phyloP scores from a whole-genome alignment of 2,797 vertebrate genomes.

The Pseudomugil gertrudae region DNA sequence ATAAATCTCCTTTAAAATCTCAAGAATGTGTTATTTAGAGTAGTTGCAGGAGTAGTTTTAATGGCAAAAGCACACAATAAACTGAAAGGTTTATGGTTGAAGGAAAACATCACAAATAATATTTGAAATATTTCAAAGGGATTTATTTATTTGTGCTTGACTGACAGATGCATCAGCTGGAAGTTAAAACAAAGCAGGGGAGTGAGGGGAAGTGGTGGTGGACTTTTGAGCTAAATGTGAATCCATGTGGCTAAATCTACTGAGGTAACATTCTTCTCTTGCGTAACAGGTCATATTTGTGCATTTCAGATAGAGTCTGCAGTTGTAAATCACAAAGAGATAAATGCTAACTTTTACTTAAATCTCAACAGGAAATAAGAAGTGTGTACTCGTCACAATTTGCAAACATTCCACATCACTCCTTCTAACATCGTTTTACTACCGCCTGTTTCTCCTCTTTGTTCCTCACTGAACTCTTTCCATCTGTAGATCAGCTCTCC shows the following conservation, averaged over 20 bases:
- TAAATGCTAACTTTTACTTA: conserved; percentile 14
- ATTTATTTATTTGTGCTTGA: no score
- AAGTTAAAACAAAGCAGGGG: not conserved
- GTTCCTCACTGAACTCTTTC: conserved; percentile 31
- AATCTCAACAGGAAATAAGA: conserved; percentile 1
- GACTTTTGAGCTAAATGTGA: not conserved
- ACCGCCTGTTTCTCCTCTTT: conserved; percentile 12
- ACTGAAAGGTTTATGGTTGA: no score
- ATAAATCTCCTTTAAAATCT: no score
- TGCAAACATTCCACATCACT: not conserved
- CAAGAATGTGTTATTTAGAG: no score
- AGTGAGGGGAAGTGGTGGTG: not conserved
- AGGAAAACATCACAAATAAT: no score
- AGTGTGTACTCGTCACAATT: not conserved
- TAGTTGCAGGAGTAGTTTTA: no score
- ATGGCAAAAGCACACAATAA: no score
- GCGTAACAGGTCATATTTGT: conserved; percentile 7
- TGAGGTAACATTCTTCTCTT: not conserved
- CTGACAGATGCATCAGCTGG: not conserved
- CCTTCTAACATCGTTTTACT: not conserved
- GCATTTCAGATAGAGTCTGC: conserved; percentile 11
- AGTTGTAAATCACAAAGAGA: conserved; percentile 12
- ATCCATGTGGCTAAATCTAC: not conserved
- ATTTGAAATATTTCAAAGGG: no score
- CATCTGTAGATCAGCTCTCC: conserved; percentile 41